A percentile compares a stretch with the other conserved stretches of the same genome.
These are phyloP conservation scores for Lucilia sericata DNA, from an alignment of 1,140 invertebrate genomes.

Conservation along the genomic window DNA sequence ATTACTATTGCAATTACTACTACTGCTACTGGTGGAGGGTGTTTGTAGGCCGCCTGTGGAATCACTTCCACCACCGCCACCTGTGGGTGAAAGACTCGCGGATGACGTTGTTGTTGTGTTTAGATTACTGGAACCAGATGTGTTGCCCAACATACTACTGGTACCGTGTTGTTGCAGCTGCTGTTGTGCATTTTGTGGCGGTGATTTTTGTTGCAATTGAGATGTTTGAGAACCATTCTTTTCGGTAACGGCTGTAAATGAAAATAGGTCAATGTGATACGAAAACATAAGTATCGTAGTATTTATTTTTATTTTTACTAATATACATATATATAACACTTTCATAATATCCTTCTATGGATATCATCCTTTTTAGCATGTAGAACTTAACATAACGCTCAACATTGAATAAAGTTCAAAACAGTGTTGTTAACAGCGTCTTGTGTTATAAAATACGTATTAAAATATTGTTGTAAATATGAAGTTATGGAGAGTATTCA, in stretches of 20 bases:
- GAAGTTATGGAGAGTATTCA: no score
- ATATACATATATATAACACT: neutral
- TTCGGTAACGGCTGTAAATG: conserved; percentile 59
- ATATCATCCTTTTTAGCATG: no score
- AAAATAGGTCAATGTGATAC: neutral
- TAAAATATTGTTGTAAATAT: no score
- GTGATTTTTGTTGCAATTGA: conserved; percentile 61
- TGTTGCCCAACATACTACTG: conserved; percentile 41
- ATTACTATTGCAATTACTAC: conserved; percentile 44
- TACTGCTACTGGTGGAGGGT: conserved; percentile 45
- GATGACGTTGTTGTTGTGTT: conserved; percentile 60
- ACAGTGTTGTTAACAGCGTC: no score
- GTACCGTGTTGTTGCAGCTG: conserved; percentile 27
- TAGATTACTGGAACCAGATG: conserved; percentile 50
- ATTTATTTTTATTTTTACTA: neutral
- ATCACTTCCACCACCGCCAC: conserved; percentile 50
- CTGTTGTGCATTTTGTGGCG: conserved; percentile 56
- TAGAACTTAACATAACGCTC: no score
- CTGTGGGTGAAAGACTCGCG: conserved; percentile 51
- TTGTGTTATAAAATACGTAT: no score
- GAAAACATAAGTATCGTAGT: no score
- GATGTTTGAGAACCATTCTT: conserved; percentile 64
- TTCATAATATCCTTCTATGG: no score
- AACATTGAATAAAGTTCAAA: no score
- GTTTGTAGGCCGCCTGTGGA: conserved; percentile 49